Conservation (phyloP, 2,113 vertebrate genomes). For the Laterallus jamaicensis region DNA sequence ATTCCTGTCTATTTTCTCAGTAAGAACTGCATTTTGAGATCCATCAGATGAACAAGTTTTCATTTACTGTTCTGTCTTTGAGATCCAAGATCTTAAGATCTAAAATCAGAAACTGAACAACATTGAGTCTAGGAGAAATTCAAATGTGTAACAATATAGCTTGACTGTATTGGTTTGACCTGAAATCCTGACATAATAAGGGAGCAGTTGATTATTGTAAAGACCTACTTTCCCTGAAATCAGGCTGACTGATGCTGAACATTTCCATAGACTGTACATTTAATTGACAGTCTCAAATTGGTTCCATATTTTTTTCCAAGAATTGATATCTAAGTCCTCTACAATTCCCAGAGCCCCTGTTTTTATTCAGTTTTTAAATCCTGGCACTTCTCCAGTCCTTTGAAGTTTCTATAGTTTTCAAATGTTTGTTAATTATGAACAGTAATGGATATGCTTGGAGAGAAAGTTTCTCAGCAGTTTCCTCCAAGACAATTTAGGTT, state of each 20-base stretch:
- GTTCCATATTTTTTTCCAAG: background rate
- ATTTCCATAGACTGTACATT: background rate
- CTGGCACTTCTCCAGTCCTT: background rate
- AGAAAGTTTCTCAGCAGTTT: background rate
- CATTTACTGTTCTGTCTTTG: background rate
- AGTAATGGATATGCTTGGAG: background rate
- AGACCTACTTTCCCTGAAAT: background rate
- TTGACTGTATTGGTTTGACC: background rate
- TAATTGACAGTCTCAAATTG: background rate
- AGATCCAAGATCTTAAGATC: background rate
- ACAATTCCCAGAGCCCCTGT: background rate
- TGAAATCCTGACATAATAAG: background rate
- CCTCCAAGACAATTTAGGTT: background rate
- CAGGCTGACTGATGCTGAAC: background rate
- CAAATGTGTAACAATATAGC: background rate
- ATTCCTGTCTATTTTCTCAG: background rate
- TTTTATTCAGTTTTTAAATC: background rate
- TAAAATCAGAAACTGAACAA: background rate
- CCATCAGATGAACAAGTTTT: background rate
- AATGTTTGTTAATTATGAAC: constrained; percentile 32
- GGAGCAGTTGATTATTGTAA: background rate
- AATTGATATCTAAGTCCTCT: background rate
- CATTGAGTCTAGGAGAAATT: background rate
- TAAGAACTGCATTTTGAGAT: background rate
- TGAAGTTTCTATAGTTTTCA: background rate